Conservation (phyloP, 2,797 vertebrate genomes). For the Sebastes dallii region DNA sequence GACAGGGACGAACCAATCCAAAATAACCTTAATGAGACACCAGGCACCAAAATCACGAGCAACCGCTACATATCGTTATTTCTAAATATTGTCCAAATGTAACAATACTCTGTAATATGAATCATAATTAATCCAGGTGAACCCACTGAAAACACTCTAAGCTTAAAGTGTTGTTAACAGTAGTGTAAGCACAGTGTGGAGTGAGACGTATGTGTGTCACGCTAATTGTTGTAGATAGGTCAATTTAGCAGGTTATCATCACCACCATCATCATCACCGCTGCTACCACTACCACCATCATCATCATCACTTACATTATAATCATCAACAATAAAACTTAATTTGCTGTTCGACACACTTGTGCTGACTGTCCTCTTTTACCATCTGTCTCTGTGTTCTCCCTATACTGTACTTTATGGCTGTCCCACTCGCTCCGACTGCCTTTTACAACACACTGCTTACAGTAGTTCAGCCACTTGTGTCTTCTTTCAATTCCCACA, state of each 20-base stretch:
- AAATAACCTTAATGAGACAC: background rate
- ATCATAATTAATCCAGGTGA: constrained; percentile 5
- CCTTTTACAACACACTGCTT: constrained; percentile 11
- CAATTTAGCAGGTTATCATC: constrained; percentile 48
- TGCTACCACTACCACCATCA: background rate
- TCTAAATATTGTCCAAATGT: background rate
- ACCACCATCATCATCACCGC: constrained; percentile 26
- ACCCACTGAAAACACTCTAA: constrained; percentile 11
- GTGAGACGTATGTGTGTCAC: constrained; percentile 14
- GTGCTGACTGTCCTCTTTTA: constrained; percentile 32
- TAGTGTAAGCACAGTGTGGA: constrained; percentile 13
- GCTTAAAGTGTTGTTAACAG: constrained; percentile 28
- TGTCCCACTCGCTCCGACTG: constrained; percentile 8
- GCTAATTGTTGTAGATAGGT: constrained; percentile 35
- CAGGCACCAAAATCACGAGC: background rate
- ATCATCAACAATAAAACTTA: constrained; percentile 46
- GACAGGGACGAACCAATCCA: background rate
- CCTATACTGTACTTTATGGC: constrained; percentile 25
- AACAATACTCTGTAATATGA: background rate
- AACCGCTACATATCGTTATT: background rate
- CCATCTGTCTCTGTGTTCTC: constrained; percentile 41
- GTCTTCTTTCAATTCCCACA: background rate
- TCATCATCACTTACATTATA: constrained; percentile 33
- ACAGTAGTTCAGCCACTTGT: background rate
- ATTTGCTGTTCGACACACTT: constrained; percentile 43